Base-by-base conservation (phyloP, 2,888 invertebrate genomes). In the Cryptosula pallasiana region DNA sequence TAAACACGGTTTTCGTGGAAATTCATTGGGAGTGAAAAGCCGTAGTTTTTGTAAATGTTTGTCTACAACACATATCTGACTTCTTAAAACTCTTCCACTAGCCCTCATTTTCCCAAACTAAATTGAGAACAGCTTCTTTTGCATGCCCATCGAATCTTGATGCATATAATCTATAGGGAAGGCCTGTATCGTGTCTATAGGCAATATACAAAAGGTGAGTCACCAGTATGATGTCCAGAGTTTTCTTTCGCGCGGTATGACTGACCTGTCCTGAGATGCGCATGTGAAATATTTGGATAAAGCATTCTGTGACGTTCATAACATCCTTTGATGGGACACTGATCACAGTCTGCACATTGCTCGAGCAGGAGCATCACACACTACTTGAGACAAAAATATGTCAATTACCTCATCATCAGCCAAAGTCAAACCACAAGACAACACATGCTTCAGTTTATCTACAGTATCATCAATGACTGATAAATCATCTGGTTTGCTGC, bases 91-190 rank as follows among this genome's bases (percentile, higher is more conserved):
- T 45, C 45, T 5, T 13, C 20, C 9, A 5, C 20, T 20, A 13
- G 9, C 45, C 20, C 20, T 45, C 5, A 5, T 45, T 13, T 45
- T 20, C 5, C 9, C 5, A 5, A 45, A 5, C 71, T 55, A 71
- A 20, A 23, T 23, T 23, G 16, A 35, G 32, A 71, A 25, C 2
- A 69, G 69, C 69, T 27, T 71, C 23, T 58, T 71, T 55, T 57
- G 55, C 23, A 25, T 9, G 32, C 57, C 71, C 27, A 71, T n/a
- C 23, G n/a, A 57, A 20, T 16, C 55, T 20, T 55, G 27, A 55
- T 71, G 71, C 71, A 71, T 71, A 69, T 57, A 63, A 27, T 36
- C 63, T 1, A 55, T 71, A 1, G 73, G 45, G 36, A 73, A 73
- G 1, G 23, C 1, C 20, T 73, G 58, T 1, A 73, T 34, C 71